Conservation (phyloP, 2,888 invertebrate species). For the Scrobipalpa atriplicella region DNA sequence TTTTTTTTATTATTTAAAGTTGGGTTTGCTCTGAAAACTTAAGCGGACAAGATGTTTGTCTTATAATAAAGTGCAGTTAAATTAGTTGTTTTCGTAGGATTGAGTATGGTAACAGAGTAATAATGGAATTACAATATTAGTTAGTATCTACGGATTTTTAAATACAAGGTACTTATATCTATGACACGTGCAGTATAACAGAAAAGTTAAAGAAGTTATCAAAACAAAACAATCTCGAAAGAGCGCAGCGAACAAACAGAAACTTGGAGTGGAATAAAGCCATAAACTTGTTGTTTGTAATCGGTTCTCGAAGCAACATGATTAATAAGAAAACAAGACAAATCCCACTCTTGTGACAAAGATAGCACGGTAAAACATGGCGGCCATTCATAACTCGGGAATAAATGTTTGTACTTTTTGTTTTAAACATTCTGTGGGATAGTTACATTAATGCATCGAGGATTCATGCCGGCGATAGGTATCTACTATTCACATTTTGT, state of each 20-base stretch:
- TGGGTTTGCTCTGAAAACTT: too few relatives aligned
- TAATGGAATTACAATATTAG: too few relatives aligned
- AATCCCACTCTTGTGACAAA: not conserved
- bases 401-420: not conserved
- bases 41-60: too few relatives aligned
- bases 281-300: not conserved
- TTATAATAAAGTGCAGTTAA: too few relatives aligned
- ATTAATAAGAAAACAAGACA: not conserved
- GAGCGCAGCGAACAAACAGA: not conserved
- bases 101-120: too few relatives aligned
- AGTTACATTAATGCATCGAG: not conserved
- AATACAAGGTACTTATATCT: too few relatives aligned
- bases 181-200: not conserved
- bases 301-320: not conserved
- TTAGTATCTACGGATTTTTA: too few relatives aligned
- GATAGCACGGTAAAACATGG: not conserved
- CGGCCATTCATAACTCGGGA: not conserved
- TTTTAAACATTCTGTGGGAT: not conserved
- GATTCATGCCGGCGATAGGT: too few relatives aligned
- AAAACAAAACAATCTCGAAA: not conserved
- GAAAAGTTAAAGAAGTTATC: not conserved
- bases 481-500: too few relatives aligned
- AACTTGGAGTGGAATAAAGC: slow-evolving; percentile 2
- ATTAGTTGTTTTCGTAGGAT: too few relatives aligned
- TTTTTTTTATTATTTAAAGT: too few relatives aligned